A percentile compares a stretch with the other conserved stretches of the same genome.
Evolutionary conservation across 2,797 vertebrate species (phyloP).

Genomic region (Coregonus ussuriensis): DNA sequence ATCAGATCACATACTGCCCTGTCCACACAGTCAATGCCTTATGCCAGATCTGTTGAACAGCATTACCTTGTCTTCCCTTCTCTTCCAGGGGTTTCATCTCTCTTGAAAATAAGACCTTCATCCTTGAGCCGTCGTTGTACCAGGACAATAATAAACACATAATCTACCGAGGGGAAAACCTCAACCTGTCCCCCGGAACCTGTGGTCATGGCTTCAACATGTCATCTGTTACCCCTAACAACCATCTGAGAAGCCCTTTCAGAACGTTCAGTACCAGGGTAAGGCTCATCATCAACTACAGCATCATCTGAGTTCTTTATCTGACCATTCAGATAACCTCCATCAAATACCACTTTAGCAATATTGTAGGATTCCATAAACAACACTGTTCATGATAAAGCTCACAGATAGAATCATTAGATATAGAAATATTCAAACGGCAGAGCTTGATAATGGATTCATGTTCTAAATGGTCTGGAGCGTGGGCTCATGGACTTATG

Average conservation of each 20-base stretch:
- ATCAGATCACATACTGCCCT: too few relatives aligned
- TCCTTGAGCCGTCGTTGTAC: constrained; percentile 84
- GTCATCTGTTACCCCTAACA: constrained; percentile 41
- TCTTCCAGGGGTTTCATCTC: constrained; percentile 87
- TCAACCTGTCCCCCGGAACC: constrained; percentile 76
- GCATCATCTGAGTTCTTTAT: background rate
- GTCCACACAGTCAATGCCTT: too few relatives aligned
- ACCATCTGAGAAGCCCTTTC: constrained; percentile 43
- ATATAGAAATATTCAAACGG: too few relatives aligned
- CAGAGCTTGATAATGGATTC: too few relatives aligned
- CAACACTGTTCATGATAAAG: too few relatives aligned
- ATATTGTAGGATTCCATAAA: too few relatives aligned
- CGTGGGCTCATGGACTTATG: too few relatives aligned
- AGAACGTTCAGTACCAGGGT: constrained; percentile 78
- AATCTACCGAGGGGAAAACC: constrained; percentile 80
- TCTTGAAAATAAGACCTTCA: constrained; percentile 84
- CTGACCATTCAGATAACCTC: background rate
- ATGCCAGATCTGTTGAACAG: background rate
- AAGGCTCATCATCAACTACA: constrained; percentile 44
- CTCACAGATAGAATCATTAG: too few relatives aligned
- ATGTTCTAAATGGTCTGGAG: too few relatives aligned
- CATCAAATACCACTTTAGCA: background rate
- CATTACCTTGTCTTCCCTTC: background rate
- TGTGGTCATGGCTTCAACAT: constrained; percentile 83
- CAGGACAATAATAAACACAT: constrained; percentile 74